These are phyloP conservation scores for Peromyscus maniculatus DNA, from an alignment of 2,113 vertebrate genomes.

Conservation along the genomic window DNA sequence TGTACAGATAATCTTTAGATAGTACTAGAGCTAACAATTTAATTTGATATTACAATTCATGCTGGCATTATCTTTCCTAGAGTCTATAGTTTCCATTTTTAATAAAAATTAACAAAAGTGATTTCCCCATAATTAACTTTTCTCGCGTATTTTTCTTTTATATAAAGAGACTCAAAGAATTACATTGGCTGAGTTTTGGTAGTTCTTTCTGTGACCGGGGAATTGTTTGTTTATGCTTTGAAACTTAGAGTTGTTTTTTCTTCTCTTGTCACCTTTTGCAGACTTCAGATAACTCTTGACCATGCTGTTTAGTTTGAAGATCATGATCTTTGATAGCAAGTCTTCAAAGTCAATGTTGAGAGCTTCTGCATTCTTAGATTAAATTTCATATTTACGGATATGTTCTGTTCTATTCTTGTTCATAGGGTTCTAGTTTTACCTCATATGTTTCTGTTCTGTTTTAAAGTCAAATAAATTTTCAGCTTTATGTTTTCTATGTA, in stretches of 20 bases:
- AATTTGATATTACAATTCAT: slow-evolving; percentile 20
- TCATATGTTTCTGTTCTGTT: background rate
- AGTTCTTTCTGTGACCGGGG: slow-evolving; percentile 48
- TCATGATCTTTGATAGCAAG: slow-evolving; percentile 54
- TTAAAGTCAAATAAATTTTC: slow-evolving; percentile 38
- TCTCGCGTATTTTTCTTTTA: background rate
- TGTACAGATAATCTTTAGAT: background rate
- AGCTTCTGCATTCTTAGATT: slow-evolving; percentile 28
- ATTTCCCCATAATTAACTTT: background rate
- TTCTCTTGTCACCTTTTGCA: slow-evolving; percentile 30
- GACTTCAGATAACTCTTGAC: slow-evolving; percentile 57
- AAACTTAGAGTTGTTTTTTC: slow-evolving; percentile 8
- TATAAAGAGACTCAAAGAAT: background rate
- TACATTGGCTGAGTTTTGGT: background rate
- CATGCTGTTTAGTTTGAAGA: slow-evolving; percentile 58
- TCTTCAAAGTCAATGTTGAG: slow-evolving; percentile 39
- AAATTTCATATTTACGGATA: slow-evolving; percentile 1
- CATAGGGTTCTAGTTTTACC: background rate
- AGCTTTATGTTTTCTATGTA: slow-evolving; percentile 16
- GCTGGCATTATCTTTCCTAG: background rate
- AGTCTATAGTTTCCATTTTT: slow-evolving; percentile 9
- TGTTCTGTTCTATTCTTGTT: background rate
- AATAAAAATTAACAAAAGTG: slow-evolving; percentile 52
- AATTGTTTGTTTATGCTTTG: slow-evolving; percentile 56
- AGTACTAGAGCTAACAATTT: background rate